A percentile compares a stretch with the other conserved stretches of the same genome.
Evolutionary conservation across 2,797 vertebrate genomes (phyloP).

Genomic region (Micrastur ruficollis): DNA sequence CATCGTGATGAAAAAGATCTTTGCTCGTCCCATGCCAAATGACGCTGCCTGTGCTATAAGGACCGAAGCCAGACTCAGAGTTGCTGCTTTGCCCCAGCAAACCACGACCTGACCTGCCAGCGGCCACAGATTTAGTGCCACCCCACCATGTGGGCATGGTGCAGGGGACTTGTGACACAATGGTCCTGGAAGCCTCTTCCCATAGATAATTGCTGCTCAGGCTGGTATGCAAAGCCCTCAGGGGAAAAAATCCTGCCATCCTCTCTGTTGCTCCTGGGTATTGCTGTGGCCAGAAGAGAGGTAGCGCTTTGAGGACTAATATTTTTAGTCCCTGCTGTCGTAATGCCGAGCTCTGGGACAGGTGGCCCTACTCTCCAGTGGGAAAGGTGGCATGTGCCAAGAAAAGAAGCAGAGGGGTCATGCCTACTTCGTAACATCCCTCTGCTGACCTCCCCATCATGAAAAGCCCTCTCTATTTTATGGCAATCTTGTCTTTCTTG

Average conservation of each 20-base stretch:
- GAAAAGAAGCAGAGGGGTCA: background rate
- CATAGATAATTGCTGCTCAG: background rate
- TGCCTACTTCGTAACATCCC: fast-evolving
- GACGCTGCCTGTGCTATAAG: background rate
- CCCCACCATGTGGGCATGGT: fast-evolving
- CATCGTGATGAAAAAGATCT: background rate
- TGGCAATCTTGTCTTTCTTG: background rate
- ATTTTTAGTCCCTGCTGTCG: background rate
- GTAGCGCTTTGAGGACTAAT: background rate
- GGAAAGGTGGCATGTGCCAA: fast-evolving
- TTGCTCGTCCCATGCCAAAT: fast-evolving
- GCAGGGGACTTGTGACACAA: fast-evolving
- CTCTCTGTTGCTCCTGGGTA: background rate
- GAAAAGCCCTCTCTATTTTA: fast-evolving
- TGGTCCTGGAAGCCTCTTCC: background rate
- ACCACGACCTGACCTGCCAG: background rate
- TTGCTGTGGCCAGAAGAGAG: background rate
- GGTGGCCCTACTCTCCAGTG: fast-evolving
- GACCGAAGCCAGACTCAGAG: background rate
- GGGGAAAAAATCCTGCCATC: background rate
- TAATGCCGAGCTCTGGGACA: background rate
- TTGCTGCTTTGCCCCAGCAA: fast-evolving
- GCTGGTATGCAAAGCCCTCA: background rate
- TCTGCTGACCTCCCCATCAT: fast-evolving
- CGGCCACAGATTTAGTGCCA: background rate